Conservation (phyloP, 30 jellyfish, hydroid and myxozoan species). For the Turritopsis dohrnii region DNA sequence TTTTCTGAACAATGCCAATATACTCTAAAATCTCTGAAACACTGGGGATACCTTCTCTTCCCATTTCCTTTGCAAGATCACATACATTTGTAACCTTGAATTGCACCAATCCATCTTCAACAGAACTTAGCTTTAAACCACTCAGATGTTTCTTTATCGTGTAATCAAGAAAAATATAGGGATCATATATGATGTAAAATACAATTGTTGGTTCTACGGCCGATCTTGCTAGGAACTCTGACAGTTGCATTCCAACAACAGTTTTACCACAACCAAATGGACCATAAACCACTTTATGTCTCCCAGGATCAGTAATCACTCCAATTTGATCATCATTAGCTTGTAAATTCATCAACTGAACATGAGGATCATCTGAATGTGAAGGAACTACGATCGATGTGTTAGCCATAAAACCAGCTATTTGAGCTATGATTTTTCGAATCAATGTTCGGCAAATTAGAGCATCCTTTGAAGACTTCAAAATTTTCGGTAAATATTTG, state of each 20-base stretch:
- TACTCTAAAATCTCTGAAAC: background rate
- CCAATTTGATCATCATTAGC: background rate
- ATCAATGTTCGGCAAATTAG: background rate
- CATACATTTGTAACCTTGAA: background rate
- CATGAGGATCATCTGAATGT: background rate
- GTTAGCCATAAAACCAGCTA: background rate
- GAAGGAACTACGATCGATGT: background rate
- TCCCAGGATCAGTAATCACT: background rate
- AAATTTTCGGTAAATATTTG: background rate
- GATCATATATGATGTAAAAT: background rate
- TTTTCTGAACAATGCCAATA: background rate
- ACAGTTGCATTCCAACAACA: background rate
- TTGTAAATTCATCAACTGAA: background rate
- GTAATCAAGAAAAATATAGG: background rate
- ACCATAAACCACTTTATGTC: background rate
- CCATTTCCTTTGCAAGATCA: background rate
- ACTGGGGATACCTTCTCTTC: background rate
- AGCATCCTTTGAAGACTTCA: background rate
- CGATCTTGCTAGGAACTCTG: background rate
- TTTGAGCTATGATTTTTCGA: background rate
- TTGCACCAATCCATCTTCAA: background rate
- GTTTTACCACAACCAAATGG: background rate
- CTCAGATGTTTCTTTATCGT: background rate
- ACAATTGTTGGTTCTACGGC: background rate
- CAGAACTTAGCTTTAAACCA: background rate